phyloP scores from a whole-genome alignment of 2,888 invertebrate species.

The Tinea pellionella region DNA sequence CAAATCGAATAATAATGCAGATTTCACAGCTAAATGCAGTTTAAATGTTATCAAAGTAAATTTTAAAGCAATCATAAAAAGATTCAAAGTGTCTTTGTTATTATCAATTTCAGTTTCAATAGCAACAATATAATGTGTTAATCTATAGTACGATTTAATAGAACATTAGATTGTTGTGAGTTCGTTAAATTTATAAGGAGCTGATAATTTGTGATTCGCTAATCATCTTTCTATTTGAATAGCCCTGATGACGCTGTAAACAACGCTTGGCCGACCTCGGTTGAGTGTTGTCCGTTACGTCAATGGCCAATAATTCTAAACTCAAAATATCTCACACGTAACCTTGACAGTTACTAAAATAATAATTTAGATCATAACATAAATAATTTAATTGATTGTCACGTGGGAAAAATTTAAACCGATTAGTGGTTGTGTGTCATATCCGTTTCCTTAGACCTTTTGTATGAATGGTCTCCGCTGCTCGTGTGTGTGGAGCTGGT shows the following conservation, averaged over 20 bases:
- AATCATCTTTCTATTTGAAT: conserved; percentile 6
- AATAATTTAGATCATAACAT: not conserved
- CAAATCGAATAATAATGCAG: not conserved
- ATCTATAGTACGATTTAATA: too few species aligned
- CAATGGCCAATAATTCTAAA: conserved; percentile 13
- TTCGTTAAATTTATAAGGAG: not conserved
- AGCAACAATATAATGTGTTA: too few species aligned
- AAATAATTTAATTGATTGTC: not conserved
- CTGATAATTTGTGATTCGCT: not conserved
- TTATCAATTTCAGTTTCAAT: too few species aligned
- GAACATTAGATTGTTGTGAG: too few species aligned
- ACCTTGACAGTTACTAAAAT: not conserved
- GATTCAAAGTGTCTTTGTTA: too few species aligned
- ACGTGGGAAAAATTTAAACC: not conserved
- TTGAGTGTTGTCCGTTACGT: conserved; percentile 8
- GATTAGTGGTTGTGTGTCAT: not conserved
- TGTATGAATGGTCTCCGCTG: conserved; percentile 46
- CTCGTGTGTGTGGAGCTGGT: conserved; percentile 52
- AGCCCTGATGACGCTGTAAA: not conserved
- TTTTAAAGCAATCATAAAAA: too few species aligned
- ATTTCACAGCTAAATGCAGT: too few species aligned
- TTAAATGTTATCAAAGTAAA: too few species aligned
- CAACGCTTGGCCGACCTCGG: conserved; percentile 5
- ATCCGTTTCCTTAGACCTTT: conserved; percentile 38
- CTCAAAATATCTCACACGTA: conserved; percentile 10